Evolutionary conservation across 2,113 vertebrate genomes (phyloP).

Genomic region (Tragulus kanchil): DNA sequence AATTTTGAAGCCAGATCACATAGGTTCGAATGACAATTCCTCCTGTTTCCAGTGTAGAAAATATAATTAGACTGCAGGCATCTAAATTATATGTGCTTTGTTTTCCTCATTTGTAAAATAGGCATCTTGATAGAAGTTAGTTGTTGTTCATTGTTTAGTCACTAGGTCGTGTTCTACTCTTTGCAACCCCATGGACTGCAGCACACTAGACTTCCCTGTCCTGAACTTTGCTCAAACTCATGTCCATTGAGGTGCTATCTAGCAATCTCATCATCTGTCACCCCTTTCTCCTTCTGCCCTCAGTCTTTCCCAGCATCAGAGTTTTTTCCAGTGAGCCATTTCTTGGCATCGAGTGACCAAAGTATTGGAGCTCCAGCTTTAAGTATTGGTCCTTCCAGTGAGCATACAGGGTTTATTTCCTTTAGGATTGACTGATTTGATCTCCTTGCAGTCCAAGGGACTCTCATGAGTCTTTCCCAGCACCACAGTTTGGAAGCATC

Average conservation of each 20-base stretch:
- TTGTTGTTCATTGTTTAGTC: not conserved
- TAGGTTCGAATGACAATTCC: not conserved
- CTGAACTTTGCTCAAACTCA: not conserved
- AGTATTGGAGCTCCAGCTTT: not conserved
- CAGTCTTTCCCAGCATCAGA: not conserved
- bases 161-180: not conserved
- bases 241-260: not conserved
- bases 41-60: not conserved
- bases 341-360: not conserved
- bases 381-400: not conserved
- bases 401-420: not conserved
- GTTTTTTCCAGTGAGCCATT: not conserved
- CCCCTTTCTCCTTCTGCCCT: not conserved
- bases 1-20: not conserved
- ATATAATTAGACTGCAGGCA: not conserved
- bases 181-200: not conserved
- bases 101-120: slow-evolving; percentile 12
- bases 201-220: not conserved
- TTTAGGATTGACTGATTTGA: not conserved
- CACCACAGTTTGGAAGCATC: not conserved
- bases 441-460: not conserved
- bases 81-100: not conserved
- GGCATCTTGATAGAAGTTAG: not conserved
- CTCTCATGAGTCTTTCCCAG: not conserved
- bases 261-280: not conserved